Conservation (phyloP, 2,113 vertebrate species). For the Chiloscyllium plagiosum region DNA sequence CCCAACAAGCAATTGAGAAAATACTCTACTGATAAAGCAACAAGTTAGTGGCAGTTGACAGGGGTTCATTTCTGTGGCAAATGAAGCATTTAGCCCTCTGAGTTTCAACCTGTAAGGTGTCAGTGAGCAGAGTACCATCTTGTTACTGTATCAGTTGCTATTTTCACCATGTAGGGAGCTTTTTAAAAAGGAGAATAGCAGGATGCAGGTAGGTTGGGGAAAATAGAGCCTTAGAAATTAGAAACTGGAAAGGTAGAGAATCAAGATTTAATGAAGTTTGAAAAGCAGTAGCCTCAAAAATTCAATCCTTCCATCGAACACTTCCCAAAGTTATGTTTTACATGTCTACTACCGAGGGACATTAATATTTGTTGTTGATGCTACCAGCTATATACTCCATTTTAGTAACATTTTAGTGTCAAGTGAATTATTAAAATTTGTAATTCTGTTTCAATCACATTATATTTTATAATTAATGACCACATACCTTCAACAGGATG, state of each 20-base stretch:
- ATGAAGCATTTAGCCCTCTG: not conserved
- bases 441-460: not conserved
- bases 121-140: not conserved
- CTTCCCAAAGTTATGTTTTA: not conserved
- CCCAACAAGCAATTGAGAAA: not conserved
- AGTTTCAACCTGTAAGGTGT: not conserved
- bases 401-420: not conserved
- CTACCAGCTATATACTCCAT: not conserved
- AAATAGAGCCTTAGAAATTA: not conserved
- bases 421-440: not conserved
- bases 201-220: no score
- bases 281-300: not conserved
- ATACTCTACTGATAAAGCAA: not conserved
- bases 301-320: not conserved
- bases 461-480: not conserved
- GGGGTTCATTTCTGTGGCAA: not conserved
- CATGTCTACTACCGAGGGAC: not conserved
- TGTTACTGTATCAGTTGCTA: not conserved
- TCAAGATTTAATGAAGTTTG: not conserved
- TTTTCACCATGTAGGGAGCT: not conserved
- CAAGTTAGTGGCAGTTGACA: no score
- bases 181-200: not conserved
- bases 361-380: not conserved
- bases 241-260: not conserved
- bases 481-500: constrained; percentile 79